Percentiles rank a stretch among this genome's conserved stretches.
phyloP scores from a whole-genome alignment of 2,797 vertebrate species.

The Yasuhikotakia modesta region DNA sequence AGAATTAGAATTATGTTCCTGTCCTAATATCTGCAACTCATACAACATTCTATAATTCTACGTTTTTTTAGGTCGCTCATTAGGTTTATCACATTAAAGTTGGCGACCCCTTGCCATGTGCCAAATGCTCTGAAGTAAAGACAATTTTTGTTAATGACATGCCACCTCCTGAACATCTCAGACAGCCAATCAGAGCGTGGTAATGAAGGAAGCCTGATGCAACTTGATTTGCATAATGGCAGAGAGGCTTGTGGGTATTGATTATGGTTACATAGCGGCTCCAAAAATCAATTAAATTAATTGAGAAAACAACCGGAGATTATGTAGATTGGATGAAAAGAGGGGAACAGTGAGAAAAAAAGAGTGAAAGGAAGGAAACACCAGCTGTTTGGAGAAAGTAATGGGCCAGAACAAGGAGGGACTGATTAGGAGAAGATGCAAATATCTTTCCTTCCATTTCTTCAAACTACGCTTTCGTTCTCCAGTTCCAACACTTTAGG shows the following conservation, averaged over 20 bases:
- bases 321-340: slow-evolving; percentile 63
- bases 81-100: slow-evolving; percentile 23
- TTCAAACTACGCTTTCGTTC: slow-evolving; percentile 16
- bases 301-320: slow-evolving; percentile 69
- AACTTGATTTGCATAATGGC: slow-evolving; percentile 71
- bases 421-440: slow-evolving; percentile 51
- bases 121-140: slow-evolving; percentile 38
- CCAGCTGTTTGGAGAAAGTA: slow-evolving; percentile 51
- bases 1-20: background rate
- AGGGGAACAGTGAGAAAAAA: slow-evolving; percentile 25
- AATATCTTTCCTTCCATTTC: slow-evolving; percentile 30
- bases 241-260: slow-evolving; percentile 64
- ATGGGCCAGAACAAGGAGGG: slow-evolving; percentile 55
- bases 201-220: slow-evolving; percentile 58
- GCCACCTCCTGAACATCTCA: slow-evolving; percentile 36
- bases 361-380: slow-evolving; percentile 38
- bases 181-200: slow-evolving; percentile 54
- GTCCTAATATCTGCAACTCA: background rate
- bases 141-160: slow-evolving; percentile 31
- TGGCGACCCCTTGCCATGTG: slow-evolving; percentile 22
- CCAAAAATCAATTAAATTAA: slow-evolving; percentile 70
- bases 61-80: background rate
- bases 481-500: background rate
- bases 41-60: too few species aligned
- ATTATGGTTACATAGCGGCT: slow-evolving; percentile 67